A percentile compares a stretch with the other conserved stretches of the same genome.
These are phyloP conservation scores for Cairina moschata DNA, from an alignment of 2,113 vertebrate species.

Conservation along the genomic window DNA sequence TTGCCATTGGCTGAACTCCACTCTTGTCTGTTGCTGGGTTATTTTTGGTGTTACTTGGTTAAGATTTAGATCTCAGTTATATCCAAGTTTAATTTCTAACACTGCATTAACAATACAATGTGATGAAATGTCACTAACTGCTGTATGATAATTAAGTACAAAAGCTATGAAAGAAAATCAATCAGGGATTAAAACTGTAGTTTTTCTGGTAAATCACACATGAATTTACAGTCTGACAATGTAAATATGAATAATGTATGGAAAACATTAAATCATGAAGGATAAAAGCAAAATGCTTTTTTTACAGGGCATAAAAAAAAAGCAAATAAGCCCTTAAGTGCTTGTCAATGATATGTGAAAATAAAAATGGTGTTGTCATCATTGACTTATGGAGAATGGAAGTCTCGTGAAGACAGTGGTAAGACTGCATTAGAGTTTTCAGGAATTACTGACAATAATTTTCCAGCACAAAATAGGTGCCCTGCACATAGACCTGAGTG, in stretches of 20 bases:
- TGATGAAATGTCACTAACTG: constrained; percentile 55
- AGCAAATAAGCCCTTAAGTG: background rate
- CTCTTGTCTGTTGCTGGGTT: background rate
- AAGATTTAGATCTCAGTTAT: constrained; percentile 5
- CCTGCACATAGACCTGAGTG: background rate
- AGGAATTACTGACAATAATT: background rate
- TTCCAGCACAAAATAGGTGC: background rate
- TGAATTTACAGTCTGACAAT: background rate
- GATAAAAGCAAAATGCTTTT: background rate
- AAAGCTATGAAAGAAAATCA: constrained; percentile 48
- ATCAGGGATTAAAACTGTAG: background rate
- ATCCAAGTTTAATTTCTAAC: constrained; percentile 6
- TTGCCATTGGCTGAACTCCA: background rate
- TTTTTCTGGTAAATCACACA: constrained; percentile 29
- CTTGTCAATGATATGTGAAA: background rate
- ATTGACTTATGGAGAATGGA: background rate
- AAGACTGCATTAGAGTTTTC: background rate
- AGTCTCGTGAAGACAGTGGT: background rate
- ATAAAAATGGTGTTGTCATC: background rate
- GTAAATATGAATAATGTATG: background rate
- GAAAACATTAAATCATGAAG: background rate
- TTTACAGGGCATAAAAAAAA: background rate
- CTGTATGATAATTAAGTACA: constrained; percentile 37
- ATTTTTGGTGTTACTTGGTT: background rate
- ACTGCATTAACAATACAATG: constrained; percentile 21